Conservation (phyloP, 2,797 vertebrate species). For the Gymnoscopelus microlampas region DNA sequence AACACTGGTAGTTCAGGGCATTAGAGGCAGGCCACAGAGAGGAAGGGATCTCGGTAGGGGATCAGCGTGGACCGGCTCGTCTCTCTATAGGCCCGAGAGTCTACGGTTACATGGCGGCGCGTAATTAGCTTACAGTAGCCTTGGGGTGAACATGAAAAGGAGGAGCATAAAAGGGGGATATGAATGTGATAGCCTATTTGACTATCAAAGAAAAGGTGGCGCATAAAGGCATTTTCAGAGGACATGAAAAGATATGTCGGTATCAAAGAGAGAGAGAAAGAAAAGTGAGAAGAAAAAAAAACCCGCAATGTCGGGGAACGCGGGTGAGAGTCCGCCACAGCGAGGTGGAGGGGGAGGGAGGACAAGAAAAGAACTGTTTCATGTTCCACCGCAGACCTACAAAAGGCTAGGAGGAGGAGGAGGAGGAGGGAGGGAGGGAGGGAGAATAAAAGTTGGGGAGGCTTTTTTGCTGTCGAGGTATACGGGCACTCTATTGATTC, state of each 20-base stretch:
- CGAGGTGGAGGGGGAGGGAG: slow-evolving; percentile 14
- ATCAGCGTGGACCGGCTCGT: slow-evolving; percentile 50
- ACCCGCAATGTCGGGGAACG: slow-evolving; percentile 10
- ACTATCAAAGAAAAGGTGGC: slow-evolving; percentile 45
- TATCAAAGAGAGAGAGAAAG: slow-evolving; percentile 15
- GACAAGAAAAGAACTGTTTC: slow-evolving; percentile 52
- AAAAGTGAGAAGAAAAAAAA: neutral
- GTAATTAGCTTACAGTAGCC: slow-evolving; percentile 62
- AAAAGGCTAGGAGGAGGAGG: slow-evolving; percentile 14
- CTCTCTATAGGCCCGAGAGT: slow-evolving; percentile 40
- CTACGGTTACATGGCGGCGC: slow-evolving; percentile 31
- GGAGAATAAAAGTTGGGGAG: slow-evolving; percentile 10
- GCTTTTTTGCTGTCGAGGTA: slow-evolving; percentile 59
- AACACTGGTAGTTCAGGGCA: neutral
- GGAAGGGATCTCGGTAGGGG: slow-evolving; percentile 40
- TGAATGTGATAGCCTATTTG: slow-evolving; percentile 33
- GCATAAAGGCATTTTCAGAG: slow-evolving; percentile 35
- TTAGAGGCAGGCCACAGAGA: slow-evolving; percentile 37
- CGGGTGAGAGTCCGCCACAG: slow-evolving; percentile 28
- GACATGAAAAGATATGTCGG: slow-evolving; percentile 21
- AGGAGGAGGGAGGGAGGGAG: slow-evolving; percentile 21
- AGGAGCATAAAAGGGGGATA: slow-evolving; percentile 28
- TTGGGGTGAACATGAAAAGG: slow-evolving; percentile 53
- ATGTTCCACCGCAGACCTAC: slow-evolving; percentile 52
- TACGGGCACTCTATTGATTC: slow-evolving; percentile 56